Conservation (phyloP, 2,113 vertebrate species). For the Psilopsiagon aurifrons region DNA sequence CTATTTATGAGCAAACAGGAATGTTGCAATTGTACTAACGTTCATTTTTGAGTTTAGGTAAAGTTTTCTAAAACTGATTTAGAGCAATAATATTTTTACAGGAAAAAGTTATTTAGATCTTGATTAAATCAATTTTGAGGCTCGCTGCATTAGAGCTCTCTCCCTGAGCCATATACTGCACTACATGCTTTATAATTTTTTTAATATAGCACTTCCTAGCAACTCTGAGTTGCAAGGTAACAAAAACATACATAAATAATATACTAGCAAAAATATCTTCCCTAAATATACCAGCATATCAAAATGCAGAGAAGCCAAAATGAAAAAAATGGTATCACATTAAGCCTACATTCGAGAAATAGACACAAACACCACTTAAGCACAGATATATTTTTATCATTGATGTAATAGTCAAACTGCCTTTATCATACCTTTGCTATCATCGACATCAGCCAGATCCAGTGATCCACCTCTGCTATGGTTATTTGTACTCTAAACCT, state of each 20-base stretch:
- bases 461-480: neutral
- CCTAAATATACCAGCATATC: slow-evolving; percentile 24
- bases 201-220: slow-evolving; percentile 31
- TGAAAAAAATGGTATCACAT: neutral
- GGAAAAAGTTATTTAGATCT: neutral
- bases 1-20: slow-evolving; percentile 1
- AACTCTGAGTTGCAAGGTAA: slow-evolving; percentile 45
- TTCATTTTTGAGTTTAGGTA: neutral
- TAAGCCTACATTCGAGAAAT: neutral
- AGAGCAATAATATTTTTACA: neutral
- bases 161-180: neutral
- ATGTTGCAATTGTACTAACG: neutral
- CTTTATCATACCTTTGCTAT: slow-evolving; percentile 27
- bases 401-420: slow-evolving; percentile 12
- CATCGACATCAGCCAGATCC: neutral
- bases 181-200: slow-evolving; percentile 27
- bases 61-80: slow-evolving; percentile 11
- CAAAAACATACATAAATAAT: slow-evolving; percentile 50
- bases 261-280: slow-evolving; percentile 22
- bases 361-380: slow-evolving; percentile 17
- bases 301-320: slow-evolving; percentile 7
- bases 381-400: slow-evolving; percentile 12
- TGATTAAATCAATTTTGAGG: slow-evolving; percentile 6
- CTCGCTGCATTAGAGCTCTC: neutral
- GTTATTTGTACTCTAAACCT: neutral